Conservation (phyloP, 2,888 invertebrate species). For the Ochropacha duplaris region DNA sequence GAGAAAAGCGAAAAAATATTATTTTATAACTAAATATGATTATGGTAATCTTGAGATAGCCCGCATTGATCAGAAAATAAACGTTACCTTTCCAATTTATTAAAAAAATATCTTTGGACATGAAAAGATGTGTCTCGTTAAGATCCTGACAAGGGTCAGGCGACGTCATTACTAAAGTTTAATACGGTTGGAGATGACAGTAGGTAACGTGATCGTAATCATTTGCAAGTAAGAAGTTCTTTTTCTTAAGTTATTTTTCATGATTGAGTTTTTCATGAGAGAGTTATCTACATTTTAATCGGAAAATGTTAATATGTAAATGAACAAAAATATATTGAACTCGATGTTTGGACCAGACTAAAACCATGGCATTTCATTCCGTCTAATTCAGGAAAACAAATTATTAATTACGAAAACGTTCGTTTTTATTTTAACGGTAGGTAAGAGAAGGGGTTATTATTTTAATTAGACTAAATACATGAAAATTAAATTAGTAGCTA, state of each 20-base stretch:
- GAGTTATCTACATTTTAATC: too few relatives aligned
- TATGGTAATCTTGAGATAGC: not conserved
- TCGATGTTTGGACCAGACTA: too few relatives aligned
- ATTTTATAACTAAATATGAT: not conserved
- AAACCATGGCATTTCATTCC: too few relatives aligned
- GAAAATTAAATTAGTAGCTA: not conserved
- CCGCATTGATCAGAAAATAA: constrained; percentile 25
- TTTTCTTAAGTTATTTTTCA: too few relatives aligned
- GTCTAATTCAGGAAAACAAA: not conserved
- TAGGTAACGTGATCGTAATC: not conserved
- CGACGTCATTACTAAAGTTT: constrained; percentile 54
- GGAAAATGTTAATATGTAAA: too few relatives aligned
- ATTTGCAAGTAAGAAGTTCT: not conserved
- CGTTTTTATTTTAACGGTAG: not conserved
- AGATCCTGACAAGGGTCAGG: constrained; percentile 61
- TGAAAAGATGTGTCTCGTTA: constrained; percentile 43
- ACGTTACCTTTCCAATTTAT: constrained; percentile 17
- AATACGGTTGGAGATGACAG: constrained; percentile 45
- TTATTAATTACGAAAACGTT: not conserved
- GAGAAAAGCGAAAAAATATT: not conserved
- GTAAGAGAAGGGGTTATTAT: too few relatives aligned
- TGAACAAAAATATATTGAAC: too few relatives aligned
- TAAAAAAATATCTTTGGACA: constrained; percentile 29
- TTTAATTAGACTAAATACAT: too few relatives aligned
- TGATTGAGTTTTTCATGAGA: too few relatives aligned